These are phyloP conservation scores for Drosophila melanocephala DNA, from an alignment of 2,888 invertebrate genomes.

Conservation along the genomic window DNA sequence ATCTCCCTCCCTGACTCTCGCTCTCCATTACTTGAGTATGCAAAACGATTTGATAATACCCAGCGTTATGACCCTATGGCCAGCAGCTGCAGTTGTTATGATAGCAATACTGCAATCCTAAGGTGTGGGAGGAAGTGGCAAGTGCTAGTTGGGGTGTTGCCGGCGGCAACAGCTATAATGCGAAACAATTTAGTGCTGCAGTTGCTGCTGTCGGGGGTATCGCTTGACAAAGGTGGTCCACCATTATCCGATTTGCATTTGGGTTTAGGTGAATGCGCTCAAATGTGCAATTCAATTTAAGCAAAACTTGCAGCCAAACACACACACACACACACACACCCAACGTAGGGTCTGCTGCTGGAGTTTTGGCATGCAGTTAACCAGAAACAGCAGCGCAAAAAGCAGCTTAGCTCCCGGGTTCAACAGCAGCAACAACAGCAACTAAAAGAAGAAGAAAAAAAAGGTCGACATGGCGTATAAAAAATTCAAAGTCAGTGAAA, in stretches of 20 bases:
- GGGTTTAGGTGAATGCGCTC: slow-evolving; percentile 80
- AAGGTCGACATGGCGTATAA: slow-evolving; percentile 74
- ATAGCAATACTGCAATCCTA: slow-evolving; percentile 56
- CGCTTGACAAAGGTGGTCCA: slow-evolving; percentile 72
- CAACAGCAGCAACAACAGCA: slow-evolving; percentile 9
- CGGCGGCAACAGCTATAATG: slow-evolving; percentile 52
- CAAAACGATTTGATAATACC: slow-evolving; percentile 72
- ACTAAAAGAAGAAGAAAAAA: slow-evolving; percentile 30
- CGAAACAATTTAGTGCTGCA: slow-evolving; percentile 77
- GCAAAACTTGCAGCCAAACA: slow-evolving; percentile 54
- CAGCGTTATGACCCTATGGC: slow-evolving; percentile 62
- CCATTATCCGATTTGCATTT: slow-evolving; percentile 81
- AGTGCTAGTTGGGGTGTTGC: background rate
- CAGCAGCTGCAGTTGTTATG: slow-evolving; percentile 75
- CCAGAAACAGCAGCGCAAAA: slow-evolving; percentile 78
- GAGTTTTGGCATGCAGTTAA: slow-evolving; percentile 73
- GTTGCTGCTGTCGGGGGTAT: slow-evolving; percentile 37
- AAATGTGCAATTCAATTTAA: slow-evolving; percentile 83
- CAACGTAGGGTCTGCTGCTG: slow-evolving; percentile 22
- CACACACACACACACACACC: background rate
- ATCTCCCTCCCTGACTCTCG: too few species aligned
- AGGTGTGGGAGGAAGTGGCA: slow-evolving; percentile 6
- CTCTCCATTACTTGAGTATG: slow-evolving; percentile 45
- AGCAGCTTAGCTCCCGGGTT: slow-evolving; percentile 70
- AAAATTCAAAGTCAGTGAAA: slow-evolving; percentile 81